phyloP scores from a whole-genome alignment of 2,797 vertebrate species.

The Acomys russatus region DNA sequence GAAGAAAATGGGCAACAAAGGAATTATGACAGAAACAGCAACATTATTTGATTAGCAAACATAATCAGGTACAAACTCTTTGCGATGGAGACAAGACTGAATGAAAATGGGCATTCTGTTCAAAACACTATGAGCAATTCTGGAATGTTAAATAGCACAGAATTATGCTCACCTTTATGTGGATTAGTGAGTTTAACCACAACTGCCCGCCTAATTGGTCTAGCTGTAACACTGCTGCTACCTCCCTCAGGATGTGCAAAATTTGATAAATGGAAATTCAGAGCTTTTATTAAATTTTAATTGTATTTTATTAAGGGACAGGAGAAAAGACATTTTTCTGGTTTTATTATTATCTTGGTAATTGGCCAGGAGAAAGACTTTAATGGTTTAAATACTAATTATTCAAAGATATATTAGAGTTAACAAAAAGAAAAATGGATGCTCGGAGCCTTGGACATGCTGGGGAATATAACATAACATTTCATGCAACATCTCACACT shows the following conservation, averaged over 20 bases:
- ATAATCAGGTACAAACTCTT: slow-evolving; percentile 63
- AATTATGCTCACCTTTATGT: slow-evolving; percentile 80
- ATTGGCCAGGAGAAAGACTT: slow-evolving; percentile 78
- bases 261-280: slow-evolving; percentile 83
- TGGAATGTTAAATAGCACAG: slow-evolving; percentile 81
- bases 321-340: slow-evolving; percentile 80
- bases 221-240: slow-evolving; percentile 80
- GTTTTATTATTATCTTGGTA: slow-evolving; percentile 81
- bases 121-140: slow-evolving; percentile 66
- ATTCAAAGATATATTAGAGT: slow-evolving; percentile 81
- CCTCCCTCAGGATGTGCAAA: slow-evolving; percentile 78
- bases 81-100: slow-evolving; percentile 51
- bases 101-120: slow-evolving; percentile 77
- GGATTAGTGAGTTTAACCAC: slow-evolving; percentile 81
- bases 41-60: slow-evolving; percentile 62
- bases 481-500: slow-evolving; percentile 67
- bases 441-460: slow-evolving; percentile 68
- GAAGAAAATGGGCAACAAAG: slow-evolving; percentile 53
- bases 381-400: slow-evolving; percentile 82
- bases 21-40: slow-evolving; percentile 21
- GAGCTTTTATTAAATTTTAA: slow-evolving; percentile 85
- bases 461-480: slow-evolving; percentile 75
- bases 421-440: slow-evolving; percentile 73
- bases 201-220: slow-evolving; percentile 81
- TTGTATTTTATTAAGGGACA: slow-evolving; percentile 84